Percentiles rank a stretch among this genome's conserved stretches.
phyloP scores from a whole-genome alignment of 1,140 invertebrate species.

The Argopecten irradians region DNA sequence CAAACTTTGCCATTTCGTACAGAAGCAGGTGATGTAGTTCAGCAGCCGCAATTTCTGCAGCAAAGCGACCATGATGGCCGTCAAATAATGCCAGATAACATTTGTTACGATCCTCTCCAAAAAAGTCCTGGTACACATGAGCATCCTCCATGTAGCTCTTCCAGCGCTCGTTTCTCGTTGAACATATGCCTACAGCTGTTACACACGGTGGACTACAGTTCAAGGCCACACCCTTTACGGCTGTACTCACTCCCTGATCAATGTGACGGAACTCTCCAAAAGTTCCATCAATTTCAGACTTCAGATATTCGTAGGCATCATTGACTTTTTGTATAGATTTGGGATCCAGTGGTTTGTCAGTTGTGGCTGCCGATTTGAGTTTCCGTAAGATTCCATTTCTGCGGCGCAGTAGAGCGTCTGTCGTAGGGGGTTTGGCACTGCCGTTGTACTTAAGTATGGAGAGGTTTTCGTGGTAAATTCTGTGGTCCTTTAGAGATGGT shows the following conservation, averaged over 20 bases:
- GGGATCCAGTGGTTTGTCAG: constrained; percentile 58
- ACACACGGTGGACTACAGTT: constrained; percentile 70
- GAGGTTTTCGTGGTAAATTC: constrained; percentile 67
- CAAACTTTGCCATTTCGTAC: constrained; percentile 70
- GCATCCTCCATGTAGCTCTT: constrained; percentile 75
- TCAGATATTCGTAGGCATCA: constrained; percentile 74
- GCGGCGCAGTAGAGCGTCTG: constrained; percentile 59
- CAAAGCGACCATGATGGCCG: constrained; percentile 73
- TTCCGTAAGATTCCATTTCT: constrained; percentile 63
- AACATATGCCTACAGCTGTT: constrained; percentile 69
- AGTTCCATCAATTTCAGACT: constrained; percentile 62
- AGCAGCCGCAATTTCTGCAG: constrained; percentile 70
- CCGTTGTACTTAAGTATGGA: constrained; percentile 59
- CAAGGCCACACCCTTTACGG: constrained; percentile 61
- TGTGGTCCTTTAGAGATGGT: constrained; percentile 61
- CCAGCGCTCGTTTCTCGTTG: constrained; percentile 68
- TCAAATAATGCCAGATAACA: constrained; percentile 74
- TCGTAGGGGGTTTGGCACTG: constrained; percentile 47
- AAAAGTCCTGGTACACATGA: constrained; percentile 71
- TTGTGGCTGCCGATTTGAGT: constrained; percentile 53
- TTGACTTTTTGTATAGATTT: constrained; percentile 67
- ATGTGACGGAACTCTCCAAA: constrained; percentile 56
- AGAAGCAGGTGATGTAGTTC: constrained; percentile 72
- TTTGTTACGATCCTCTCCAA: constrained; percentile 73
- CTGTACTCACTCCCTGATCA: constrained; percentile 58